Evolutionary conservation across 2,113 vertebrate genomes (phyloP).

Genomic region (Seriola quinqueradiata): DNA sequence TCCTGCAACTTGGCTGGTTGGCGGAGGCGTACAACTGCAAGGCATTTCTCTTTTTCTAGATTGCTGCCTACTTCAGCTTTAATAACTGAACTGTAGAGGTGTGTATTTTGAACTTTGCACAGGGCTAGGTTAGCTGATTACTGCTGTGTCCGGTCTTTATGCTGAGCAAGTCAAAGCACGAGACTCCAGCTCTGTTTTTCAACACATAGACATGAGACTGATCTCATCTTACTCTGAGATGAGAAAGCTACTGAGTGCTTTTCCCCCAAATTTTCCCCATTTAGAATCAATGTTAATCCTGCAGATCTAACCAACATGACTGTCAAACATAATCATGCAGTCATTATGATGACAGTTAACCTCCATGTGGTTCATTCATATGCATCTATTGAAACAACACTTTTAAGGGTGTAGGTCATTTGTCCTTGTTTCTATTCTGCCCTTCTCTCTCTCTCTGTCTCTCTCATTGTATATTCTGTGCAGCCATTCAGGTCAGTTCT

Average conservation of each 20-base stretch:
- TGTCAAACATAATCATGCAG: conserved; percentile 49
- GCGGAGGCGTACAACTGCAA: no score
- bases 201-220: not conserved
- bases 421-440: conserved; percentile 63
- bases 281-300: not conserved
- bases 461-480: conserved; percentile 76
- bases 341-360: conserved; percentile 27
- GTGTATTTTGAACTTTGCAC: not conserved
- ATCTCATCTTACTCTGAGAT: not conserved
- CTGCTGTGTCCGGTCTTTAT: not conserved
- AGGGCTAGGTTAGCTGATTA: not conserved
- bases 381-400: conserved; percentile 7
- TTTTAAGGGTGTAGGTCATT: conserved; percentile 58
- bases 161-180: not conserved
- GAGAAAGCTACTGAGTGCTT: not conserved
- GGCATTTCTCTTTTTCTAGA: no score
- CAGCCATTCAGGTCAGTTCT: conserved; percentile 81
- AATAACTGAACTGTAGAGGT: not conserved
- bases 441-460: conserved; percentile 38
- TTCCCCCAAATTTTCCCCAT: not conserved
- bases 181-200: not conserved
- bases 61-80: not conserved
- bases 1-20: no score
- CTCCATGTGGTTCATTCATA: conserved; percentile 21
- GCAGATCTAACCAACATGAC: not conserved